A percentile compares a stretch with the other conserved stretches of the same genome.
phyloP scores from a whole-genome alignment of 2,113 vertebrate genomes.

The Carassius gibelio region DNA sequence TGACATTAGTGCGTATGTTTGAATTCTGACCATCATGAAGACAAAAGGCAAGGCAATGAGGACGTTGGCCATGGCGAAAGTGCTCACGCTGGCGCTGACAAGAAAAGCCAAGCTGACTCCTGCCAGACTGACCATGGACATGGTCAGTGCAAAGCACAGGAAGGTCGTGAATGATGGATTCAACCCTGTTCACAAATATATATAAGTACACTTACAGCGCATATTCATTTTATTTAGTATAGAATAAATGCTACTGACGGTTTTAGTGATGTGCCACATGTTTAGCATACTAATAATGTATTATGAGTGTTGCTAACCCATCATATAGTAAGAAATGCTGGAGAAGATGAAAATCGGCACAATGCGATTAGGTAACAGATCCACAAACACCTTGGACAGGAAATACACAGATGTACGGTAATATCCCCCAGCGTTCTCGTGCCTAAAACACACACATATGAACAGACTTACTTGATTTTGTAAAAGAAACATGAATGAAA shows the following conservation, averaged over 20 bases:
- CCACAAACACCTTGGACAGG: constrained; percentile 72
- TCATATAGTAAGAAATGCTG: constrained; percentile 79
- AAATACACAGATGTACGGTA: constrained; percentile 69
- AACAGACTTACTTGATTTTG: neutral
- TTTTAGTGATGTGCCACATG: neutral
- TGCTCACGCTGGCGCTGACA: constrained; percentile 74
- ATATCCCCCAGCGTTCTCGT: constrained; percentile 65
- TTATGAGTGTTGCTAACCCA: constrained; percentile 66
- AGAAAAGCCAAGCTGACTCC: constrained; percentile 78
- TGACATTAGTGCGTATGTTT: neutral
- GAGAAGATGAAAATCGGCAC: constrained; percentile 75
- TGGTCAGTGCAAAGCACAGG: constrained; percentile 72
- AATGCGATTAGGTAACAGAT: constrained; percentile 80
- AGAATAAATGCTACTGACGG: neutral
- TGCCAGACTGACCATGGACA: constrained; percentile 77
- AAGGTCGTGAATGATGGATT: constrained; percentile 71
- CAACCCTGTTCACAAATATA: constrained; percentile 65
- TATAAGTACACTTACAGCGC: neutral
- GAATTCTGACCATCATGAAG: constrained; percentile 80
- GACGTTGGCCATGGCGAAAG: constrained; percentile 79
- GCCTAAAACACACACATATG: constrained; percentile 50
- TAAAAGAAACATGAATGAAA: neutral
- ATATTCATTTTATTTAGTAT: neutral
- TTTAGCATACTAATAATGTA: neutral
- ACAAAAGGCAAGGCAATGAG: constrained; percentile 78